Base-by-base conservation (phyloP, 2,888 invertebrate genomes). In the Lutraria lutraria region DNA sequence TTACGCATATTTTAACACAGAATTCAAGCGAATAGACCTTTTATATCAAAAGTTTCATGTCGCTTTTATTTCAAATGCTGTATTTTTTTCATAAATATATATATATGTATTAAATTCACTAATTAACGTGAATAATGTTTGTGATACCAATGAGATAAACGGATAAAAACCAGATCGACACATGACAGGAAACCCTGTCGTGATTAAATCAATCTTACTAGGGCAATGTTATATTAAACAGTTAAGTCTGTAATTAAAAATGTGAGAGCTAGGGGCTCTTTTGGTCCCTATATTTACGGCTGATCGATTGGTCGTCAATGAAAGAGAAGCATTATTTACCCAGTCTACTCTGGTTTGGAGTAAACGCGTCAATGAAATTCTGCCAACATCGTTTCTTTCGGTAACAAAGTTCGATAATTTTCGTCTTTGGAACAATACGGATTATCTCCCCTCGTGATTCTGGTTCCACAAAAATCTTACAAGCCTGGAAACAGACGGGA, bases 271-370 rank as follows among this genome's bases (percentile, higher is more conserved):
- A 43, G 8, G n/a, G n/a, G 43, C 8, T 43, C 43, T 4, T 43
- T 43, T 43, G 43, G 43, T 43, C 43, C 8, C 43, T 8, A 43
- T 43, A 43, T 2, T 43, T 43, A 43, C 8, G 2, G 43, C 4
- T 8, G 2, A 43, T 43, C 2, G 43, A 43, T 43, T 43, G 43
- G 2, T 43, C 8, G 43, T 2, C 56, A 56, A 56, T 13, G 4
- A 72, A 72, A 29, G 8, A 29, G 2, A 21, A 56, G 56, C 16
- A 4, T 31, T 43, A 34, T 82, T 89, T 88, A 93, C 93, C 89
- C 34, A 90, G 88, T 89, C 89, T 91, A 16, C 54, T 88, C 76
- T 93, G 93, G 76, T 93, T 93, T 16, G 93, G 93, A n/a, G 89
- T 83, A 34, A 92, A 89, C 15, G 88, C 81, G n/a, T 88, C 81